phyloP scores from a whole-genome alignment of 2,797 vertebrate species.

The Arremon brunneinucha region DNA sequence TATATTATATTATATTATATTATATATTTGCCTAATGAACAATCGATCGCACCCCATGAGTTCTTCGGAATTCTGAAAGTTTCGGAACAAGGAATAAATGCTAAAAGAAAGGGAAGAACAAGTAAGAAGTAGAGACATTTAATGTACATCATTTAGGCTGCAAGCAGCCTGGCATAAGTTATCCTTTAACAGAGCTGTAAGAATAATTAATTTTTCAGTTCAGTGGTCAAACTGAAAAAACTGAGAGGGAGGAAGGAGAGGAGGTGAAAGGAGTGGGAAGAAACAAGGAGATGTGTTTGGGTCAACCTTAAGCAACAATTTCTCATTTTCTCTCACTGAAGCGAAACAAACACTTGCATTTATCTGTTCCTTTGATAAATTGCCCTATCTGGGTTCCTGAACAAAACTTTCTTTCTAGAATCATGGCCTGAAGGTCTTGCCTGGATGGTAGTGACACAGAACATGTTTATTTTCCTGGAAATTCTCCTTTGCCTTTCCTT shows the following conservation, averaged over 20 bases:
- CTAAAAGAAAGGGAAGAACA: not conserved
- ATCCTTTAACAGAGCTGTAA: slow-evolving; percentile 56
- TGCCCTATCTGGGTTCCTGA: not conserved
- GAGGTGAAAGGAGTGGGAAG: not conserved
- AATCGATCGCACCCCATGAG: fast-evolving
- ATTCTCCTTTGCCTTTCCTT: not conserved
- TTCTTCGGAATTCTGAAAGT: not conserved
- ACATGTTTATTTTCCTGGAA: not conserved
- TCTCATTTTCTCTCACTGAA: slow-evolving; percentile 43
- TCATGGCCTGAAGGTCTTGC: not conserved
- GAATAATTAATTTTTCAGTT: slow-evolving; percentile 68
- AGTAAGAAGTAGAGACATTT: slow-evolving; percentile 2
- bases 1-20: not conserved
- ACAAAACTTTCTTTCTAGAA: not conserved
- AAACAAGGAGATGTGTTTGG: slow-evolving; percentile 27
- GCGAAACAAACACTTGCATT: not conserved
- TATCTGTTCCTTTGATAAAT: not conserved
- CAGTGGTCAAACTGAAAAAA: slow-evolving; percentile 56
- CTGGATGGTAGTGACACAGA: not conserved
- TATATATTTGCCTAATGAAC: not conserved
- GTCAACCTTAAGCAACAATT: slow-evolving; percentile 15
- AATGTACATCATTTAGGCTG: not conserved
- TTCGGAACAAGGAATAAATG: not conserved
- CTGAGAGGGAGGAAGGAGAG: slow-evolving; percentile 17
- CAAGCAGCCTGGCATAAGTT: slow-evolving; percentile 16